Percentiles rank a stretch among this genome's conserved stretches.
phyloP scores from a whole-genome alignment of 2,888 invertebrate genomes.

The Ecliptopera silaceata region DNA sequence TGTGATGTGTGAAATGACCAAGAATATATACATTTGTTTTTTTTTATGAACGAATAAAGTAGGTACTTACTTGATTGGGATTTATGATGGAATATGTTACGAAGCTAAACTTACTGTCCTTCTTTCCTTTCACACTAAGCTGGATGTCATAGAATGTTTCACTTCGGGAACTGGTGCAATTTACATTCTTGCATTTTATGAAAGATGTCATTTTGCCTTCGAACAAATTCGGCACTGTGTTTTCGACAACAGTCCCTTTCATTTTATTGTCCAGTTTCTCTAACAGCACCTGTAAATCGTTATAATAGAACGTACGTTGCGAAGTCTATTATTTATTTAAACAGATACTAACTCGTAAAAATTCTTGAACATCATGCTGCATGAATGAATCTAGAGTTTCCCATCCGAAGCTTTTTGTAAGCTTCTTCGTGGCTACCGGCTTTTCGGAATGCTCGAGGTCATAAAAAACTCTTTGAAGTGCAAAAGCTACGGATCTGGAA shows the following conservation, averaged over 20 bases:
- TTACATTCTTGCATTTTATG: conserved; percentile 98
- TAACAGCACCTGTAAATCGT: conserved; percentile 85
- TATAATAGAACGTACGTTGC: background rate
- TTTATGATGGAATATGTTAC: no score
- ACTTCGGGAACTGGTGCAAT: conserved; percentile 96
- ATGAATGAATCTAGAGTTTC: conserved; percentile 99
- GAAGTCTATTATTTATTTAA: background rate
- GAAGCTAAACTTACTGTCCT: conserved; percentile 93
- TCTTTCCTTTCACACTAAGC: conserved; percentile 98
- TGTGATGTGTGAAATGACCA: no score
- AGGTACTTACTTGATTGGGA: no score
- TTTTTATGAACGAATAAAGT: no score
- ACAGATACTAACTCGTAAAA: conserved; percentile 84
- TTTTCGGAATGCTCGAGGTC: conserved; percentile 98
- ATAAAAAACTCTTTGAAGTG: conserved; percentile 98
- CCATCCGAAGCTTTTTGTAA: conserved; percentile 99
- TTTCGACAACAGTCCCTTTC: conserved; percentile 99
- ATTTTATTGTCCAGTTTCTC: conserved; percentile 99
- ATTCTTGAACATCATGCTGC: conserved; percentile 98
- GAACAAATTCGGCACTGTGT: conserved; percentile 93
- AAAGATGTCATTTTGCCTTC: conserved; percentile 99
- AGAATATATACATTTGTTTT: no score
- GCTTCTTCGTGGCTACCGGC: conserved; percentile 98
- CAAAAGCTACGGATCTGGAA: conserved; percentile 92
- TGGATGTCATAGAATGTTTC: conserved; percentile 99